These are phyloP conservation scores for Harlomillsia oculata DNA, from an alignment of 1,140 invertebrate genomes.

Conservation along the genomic window DNA sequence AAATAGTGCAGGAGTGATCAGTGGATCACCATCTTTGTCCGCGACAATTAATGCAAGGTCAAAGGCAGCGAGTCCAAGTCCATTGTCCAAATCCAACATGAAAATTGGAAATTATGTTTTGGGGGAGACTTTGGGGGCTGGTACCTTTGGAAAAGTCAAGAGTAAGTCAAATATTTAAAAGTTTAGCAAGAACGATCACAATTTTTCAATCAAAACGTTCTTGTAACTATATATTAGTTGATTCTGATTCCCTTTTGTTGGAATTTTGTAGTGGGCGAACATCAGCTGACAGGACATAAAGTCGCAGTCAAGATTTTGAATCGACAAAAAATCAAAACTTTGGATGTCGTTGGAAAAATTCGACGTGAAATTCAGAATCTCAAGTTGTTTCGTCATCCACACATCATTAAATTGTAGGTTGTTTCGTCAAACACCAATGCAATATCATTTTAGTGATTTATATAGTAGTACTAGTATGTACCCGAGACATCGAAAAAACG, in stretches of 20 bases:
- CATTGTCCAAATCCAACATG: too few relatives aligned
- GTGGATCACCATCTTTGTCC: too few relatives aligned
- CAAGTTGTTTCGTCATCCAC: constrained; percentile 96
- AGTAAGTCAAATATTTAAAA: constrained; percentile 46
- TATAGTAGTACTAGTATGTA: too few relatives aligned
- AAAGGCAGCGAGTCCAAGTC: too few relatives aligned
- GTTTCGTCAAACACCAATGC: too few relatives aligned
- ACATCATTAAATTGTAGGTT: constrained; percentile 97
- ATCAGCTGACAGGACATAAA: constrained; percentile 94
- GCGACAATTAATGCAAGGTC: too few relatives aligned
- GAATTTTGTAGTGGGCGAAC: constrained; percentile 72
- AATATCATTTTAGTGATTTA: too few relatives aligned
- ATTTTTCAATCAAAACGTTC: background rate
- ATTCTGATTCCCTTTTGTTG: background rate
- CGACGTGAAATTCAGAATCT: constrained; percentile 97
- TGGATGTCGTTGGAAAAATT: constrained; percentile 99
- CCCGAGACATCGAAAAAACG: too few relatives aligned
- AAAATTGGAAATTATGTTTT: constrained; percentile 89
- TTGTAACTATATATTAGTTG: background rate
- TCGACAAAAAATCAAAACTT: constrained; percentile 94
- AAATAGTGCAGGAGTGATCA: too few relatives aligned
- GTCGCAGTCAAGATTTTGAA: constrained; percentile 99
- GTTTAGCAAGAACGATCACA: background rate
- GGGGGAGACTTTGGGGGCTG: constrained; percentile 78
- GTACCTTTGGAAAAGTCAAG: constrained; percentile 93